Conservation (phyloP, 2,888 invertebrate genomes). For the Ditylenchus weischeri region DNA sequence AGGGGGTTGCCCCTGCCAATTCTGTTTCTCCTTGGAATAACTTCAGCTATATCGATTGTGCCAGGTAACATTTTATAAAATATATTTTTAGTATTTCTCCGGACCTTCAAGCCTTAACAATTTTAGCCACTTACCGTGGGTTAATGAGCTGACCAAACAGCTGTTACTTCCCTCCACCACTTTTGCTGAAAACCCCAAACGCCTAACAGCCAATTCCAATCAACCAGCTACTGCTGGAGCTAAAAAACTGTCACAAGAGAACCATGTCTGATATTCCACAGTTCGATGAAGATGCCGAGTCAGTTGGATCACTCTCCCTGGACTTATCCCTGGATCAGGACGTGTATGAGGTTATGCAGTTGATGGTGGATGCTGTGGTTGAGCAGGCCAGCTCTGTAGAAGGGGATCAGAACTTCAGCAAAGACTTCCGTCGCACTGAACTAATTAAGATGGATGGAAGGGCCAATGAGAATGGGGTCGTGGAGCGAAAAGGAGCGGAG, state of each 20-base stretch:
- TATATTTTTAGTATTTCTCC: no score
- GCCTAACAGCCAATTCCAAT: constrained; percentile 6
- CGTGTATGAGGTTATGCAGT: constrained; percentile 45
- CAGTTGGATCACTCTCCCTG: constrained; percentile 42
- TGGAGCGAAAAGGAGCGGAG: not conserved
- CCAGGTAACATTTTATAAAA: not conserved
- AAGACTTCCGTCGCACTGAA: no score
- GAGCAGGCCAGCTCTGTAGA: constrained; percentile 28
- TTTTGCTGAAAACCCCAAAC: constrained; percentile 18
- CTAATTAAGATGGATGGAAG: not conserved
- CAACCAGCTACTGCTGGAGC: constrained; percentile 7
- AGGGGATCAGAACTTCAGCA: not conserved
- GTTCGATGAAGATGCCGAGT: constrained; percentile 48
- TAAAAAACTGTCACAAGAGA: constrained; percentile 25
- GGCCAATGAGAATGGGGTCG: constrained; percentile 6
- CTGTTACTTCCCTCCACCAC: constrained; percentile 30
- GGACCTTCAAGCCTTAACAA: not conserved
- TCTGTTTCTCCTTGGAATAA: constrained; percentile 26
- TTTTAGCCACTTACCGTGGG: constrained; percentile 25
- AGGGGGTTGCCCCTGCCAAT: not conserved
- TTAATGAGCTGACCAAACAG: constrained; percentile 31
- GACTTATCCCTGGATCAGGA: constrained; percentile 43
- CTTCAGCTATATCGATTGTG: constrained; percentile 29
- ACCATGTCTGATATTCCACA: constrained; percentile 47
- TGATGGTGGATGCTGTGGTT: constrained; percentile 46